A percentile compares a stretch with the other conserved stretches of the same genome.
phyloP scores from a whole-genome alignment of 2,888 invertebrate genomes.

The Epinotia brunnichana region DNA sequence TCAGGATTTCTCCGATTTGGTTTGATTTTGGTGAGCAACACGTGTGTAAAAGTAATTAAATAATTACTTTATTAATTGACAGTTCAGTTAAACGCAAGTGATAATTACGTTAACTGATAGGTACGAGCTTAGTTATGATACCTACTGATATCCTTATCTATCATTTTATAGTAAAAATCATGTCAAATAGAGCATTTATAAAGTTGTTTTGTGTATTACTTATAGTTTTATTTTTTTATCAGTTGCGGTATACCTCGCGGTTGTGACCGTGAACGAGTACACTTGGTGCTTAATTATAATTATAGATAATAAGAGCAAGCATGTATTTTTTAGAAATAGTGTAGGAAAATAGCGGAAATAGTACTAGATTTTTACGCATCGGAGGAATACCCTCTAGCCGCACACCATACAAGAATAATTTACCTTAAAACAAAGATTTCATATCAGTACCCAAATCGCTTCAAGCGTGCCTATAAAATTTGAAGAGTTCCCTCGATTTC shows the following conservation, averaged over 20 bases:
- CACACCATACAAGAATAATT: too few relatives aligned
- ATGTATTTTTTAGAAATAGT: background rate
- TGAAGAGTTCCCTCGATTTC: too few relatives aligned
- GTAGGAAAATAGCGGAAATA: too few relatives aligned
- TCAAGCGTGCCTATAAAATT: too few relatives aligned
- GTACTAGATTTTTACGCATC: too few relatives aligned
- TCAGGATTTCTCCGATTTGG: too few relatives aligned
- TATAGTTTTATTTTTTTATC: background rate
- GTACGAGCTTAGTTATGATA: slow-evolving; percentile 1
- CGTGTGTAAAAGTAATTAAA: too few relatives aligned
- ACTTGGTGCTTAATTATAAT: background rate
- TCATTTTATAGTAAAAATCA: background rate
- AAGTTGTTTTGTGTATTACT: background rate
- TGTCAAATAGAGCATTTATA: background rate
- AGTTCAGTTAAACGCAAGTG: background rate
- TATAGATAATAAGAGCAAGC: background rate
- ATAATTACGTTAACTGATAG: slow-evolving; percentile 15
- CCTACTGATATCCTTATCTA: slow-evolving; percentile 21
- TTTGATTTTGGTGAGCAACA: too few relatives aligned
- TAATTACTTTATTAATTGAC: background rate
- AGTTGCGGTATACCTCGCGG: background rate
- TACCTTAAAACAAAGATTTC: too few relatives aligned
- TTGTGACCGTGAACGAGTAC: background rate
- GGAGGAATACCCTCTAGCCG: too few relatives aligned
- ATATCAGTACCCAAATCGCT: too few relatives aligned